Evolutionary conservation across 2,888 invertebrate species (phyloP).

Genomic region (Gisinianus flammeolus): DNA sequence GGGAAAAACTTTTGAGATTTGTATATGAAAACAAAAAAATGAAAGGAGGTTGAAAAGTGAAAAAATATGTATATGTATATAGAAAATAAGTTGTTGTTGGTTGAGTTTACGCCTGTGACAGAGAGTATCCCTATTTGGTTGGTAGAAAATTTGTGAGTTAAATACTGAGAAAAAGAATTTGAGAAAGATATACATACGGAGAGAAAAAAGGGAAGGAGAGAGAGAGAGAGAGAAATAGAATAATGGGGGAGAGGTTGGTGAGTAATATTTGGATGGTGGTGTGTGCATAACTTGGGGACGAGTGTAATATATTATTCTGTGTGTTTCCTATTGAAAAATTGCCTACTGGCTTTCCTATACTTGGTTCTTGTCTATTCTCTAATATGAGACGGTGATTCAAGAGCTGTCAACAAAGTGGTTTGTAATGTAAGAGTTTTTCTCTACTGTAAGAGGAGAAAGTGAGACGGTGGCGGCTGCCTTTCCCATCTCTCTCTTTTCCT

Average conservation of each 20-base stretch:
- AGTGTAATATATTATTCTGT: not conserved
- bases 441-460: not conserved
- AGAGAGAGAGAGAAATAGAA: not conserved
- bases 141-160: too few relatives aligned
- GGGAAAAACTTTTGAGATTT: too few relatives aligned
- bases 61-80: too few relatives aligned
- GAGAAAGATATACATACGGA: not conserved
- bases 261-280: not conserved
- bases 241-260: not conserved
- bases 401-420: slow-evolving; percentile 11
- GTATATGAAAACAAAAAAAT: too few relatives aligned
- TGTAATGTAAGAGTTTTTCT: slow-evolving; percentile 2
- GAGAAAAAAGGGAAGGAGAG: not conserved
- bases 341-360: not conserved
- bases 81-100: too few relatives aligned
- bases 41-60: not conserved
- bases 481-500: not conserved
- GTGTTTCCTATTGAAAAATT: slow-evolving; percentile 5
- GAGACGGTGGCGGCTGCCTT: not conserved
- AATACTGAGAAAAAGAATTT: too few relatives aligned
- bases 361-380: not conserved
- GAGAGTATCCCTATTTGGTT: too few relatives aligned
- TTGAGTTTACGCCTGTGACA: too few relatives aligned
- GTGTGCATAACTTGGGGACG: not conserved
- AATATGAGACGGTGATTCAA: slow-evolving; percentile 16